These are phyloP conservation scores for Drosophila niveifrons DNA, from an alignment of 2,888 invertebrate genomes.

Conservation along the genomic window DNA sequence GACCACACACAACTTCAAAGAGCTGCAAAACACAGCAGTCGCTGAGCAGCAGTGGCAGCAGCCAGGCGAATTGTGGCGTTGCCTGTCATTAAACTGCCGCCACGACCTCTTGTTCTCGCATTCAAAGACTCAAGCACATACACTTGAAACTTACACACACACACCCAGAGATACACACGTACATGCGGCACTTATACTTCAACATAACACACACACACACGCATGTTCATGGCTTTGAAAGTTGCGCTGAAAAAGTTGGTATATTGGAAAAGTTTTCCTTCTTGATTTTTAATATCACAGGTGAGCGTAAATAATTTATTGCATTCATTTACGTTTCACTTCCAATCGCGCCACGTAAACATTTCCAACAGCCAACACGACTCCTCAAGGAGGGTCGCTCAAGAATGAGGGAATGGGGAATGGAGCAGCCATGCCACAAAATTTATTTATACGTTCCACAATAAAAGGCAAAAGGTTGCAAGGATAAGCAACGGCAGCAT, in stretches of 20 bases:
- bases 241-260: conserved; percentile 71
- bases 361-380: conserved; percentile 50
- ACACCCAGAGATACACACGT: neutral
- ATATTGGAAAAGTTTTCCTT: conserved; percentile 82
- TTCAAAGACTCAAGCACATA: conserved; percentile 23
- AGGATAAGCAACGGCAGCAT: conserved; percentile 29
- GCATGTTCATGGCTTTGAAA: conserved; percentile 58
- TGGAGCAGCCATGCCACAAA: conserved; percentile 32
- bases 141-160: conserved; percentile 19
- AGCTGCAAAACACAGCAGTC: conserved; percentile 17
- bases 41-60: conserved; percentile 14
- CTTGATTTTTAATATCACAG: conserved; percentile 83
- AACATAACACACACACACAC: conserved; percentile 5
- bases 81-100: conserved; percentile 68
- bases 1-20: conserved; percentile 68
- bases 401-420: neutral
- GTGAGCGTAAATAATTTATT: conserved; percentile 82
- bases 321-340: conserved; percentile 82
- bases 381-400: neutral
- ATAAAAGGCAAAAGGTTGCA: conserved; percentile 57
- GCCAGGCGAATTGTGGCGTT: conserved; percentile 49
- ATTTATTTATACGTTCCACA: conserved; percentile 70
- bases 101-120: conserved; percentile 14
- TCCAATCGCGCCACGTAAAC: conserved; percentile 76
- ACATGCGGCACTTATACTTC: neutral